phyloP scores from a whole-genome alignment of 2,888 invertebrate genomes.

The Belgica antarctica region DNA sequence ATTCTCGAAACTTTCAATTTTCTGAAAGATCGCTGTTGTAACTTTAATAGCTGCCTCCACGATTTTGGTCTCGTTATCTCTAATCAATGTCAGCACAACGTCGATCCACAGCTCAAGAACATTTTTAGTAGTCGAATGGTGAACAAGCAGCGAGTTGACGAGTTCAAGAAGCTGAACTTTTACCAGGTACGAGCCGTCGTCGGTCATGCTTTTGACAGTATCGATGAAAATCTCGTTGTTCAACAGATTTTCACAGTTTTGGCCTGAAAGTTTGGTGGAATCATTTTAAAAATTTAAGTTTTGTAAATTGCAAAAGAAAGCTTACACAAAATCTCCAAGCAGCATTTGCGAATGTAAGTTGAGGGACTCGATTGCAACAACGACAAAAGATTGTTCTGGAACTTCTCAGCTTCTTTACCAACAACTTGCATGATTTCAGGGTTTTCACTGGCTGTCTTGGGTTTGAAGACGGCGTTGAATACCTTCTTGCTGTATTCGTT shows the following conservation, averaged over 20 bases:
- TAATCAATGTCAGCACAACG: slow-evolving; percentile 9
- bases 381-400: slow-evolving; percentile 23
- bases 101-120: slow-evolving; percentile 30
- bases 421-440: slow-evolving; percentile 17
- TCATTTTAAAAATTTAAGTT: neutral
- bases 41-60: slow-evolving; percentile 14
- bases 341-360: slow-evolving; percentile 31
- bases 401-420: neutral
- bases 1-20: slow-evolving; percentile 33
- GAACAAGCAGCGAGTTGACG: neutral
- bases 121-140: slow-evolving; percentile 25
- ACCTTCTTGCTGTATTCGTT: slow-evolving; percentile 29
- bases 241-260: slow-evolving; percentile 6
- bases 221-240: slow-evolving; percentile 27
- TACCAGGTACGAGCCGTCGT: slow-evolving; percentile 35
- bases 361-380: neutral
- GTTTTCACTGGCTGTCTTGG: neutral
- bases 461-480: slow-evolving; percentile 2
- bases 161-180: slow-evolving; percentile 29
- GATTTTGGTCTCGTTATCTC: slow-evolving; percentile 37
- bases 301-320: too few species aligned
- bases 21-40: slow-evolving; percentile 11
- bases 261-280: slow-evolving; percentile 11
- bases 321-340: slow-evolving; percentile 35
- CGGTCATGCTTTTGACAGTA: slow-evolving; percentile 7